Percentiles rank a stretch among this genome's conserved stretches.
phyloP scores from a whole-genome alignment of 2,888 invertebrate species.

The Eledone cirrhosa region DNA sequence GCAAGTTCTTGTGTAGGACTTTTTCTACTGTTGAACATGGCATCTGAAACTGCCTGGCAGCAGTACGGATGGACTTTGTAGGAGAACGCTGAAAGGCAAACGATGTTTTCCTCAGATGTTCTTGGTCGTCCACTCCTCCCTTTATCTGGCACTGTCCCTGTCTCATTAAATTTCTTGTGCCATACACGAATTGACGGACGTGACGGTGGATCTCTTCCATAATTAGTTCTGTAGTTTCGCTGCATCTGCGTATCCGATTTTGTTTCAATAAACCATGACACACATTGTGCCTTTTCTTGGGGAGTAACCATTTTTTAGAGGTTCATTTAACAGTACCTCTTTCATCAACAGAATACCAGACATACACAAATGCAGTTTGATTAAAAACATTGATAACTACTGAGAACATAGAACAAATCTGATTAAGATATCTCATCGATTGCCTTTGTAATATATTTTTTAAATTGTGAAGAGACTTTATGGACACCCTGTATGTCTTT shows the following conservation, averaged over 20 bases:
- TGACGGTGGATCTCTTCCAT: not conserved
- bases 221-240: not conserved
- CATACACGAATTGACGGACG: not conserved
- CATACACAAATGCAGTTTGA: too few species aligned
- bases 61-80: slow-evolving; percentile 4
- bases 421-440: too few species aligned
- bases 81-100: not conserved
- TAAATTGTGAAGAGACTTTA: too few species aligned
- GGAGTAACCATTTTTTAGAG: not conserved
- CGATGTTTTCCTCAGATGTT: not conserved
- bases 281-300: not conserved
- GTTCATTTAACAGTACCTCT: too few species aligned
- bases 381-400: too few species aligned
- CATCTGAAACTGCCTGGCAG: not conserved
- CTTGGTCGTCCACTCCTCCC: not conserved
- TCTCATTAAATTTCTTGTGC: not conserved
- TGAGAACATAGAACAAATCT: too few species aligned
- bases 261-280: not conserved
- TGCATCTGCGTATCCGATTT: not conserved
- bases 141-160: not conserved
- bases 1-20: too few species aligned
- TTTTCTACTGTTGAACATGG: too few species aligned
- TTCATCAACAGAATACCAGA: too few species aligned
- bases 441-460: too few species aligned
- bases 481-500: too few species aligned